phyloP scores from a whole-genome alignment of 2,797 vertebrate species.

The Poecilia picta region DNA sequence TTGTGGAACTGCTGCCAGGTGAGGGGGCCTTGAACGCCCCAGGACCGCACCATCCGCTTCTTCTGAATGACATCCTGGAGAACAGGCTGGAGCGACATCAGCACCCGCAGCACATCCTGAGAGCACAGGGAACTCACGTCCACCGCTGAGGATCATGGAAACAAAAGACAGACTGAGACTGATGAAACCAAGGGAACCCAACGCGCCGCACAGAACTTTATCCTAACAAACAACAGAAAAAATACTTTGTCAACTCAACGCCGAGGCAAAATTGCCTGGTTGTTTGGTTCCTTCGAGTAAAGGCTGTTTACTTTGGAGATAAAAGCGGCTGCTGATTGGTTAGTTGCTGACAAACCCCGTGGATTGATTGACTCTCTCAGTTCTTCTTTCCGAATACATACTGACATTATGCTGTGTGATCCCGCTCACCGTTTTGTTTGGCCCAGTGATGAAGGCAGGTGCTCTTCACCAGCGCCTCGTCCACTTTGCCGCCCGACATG shows the following conservation, averaged over 20 bases:
- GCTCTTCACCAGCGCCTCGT: slow-evolving; percentile 95
- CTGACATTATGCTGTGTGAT: neutral
- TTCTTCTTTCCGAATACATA: neutral
- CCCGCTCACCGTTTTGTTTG: slow-evolving; percentile 89
- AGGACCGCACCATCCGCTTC: slow-evolving; percentile 95
- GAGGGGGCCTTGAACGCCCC: slow-evolving; percentile 97
- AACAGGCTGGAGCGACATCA: slow-evolving; percentile 95
- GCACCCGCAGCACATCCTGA: slow-evolving; percentile 96
- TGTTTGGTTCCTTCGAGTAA: too few relatives aligned
- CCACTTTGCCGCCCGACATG: slow-evolving; percentile 98
- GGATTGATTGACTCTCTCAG: neutral
- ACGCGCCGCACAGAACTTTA: neutral
- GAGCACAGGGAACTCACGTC: slow-evolving; percentile 95
- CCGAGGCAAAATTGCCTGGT: too few relatives aligned
- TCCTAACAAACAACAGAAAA: neutral
- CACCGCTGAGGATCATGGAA: slow-evolving; percentile 72
- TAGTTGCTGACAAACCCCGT: too few relatives aligned
- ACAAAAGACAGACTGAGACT: slow-evolving; percentile 16
- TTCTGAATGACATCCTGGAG: slow-evolving; percentile 99
- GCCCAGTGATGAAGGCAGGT: slow-evolving; percentile 97
- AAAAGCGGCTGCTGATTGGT: too few relatives aligned
- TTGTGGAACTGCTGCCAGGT: slow-evolving; percentile 99
- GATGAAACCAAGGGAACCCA: slow-evolving; percentile 2
- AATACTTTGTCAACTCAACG: too few relatives aligned
- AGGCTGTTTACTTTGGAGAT: too few relatives aligned